A percentile compares a stretch with the other conserved stretches of the same genome.
Conservation (phyloP, 2,888 invertebrate genomes). For the Calameuta filiformis region DNA sequence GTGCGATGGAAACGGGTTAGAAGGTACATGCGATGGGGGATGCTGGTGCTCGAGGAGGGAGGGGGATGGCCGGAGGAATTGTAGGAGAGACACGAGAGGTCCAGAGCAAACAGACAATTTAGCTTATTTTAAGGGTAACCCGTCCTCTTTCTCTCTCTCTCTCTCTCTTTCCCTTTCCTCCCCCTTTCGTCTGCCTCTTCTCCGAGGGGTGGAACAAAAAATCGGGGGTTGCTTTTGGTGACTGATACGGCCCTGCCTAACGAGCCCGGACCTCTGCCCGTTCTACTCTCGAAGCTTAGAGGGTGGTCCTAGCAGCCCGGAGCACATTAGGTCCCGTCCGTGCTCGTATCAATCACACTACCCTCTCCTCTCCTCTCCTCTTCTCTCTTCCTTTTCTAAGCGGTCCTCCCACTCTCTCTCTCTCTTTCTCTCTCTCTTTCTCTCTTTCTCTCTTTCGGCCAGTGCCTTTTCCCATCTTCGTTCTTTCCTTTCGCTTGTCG, state of each 20-base stretch:
- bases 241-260: constrained; percentile 60
- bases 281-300: constrained; percentile 50
- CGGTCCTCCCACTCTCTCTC: constrained; percentile 8
- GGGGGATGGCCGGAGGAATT: constrained; percentile 18
- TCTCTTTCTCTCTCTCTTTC: constrained; percentile 25
- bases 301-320: constrained; percentile 29
- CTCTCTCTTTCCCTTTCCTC: not conserved
- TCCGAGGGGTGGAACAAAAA: constrained; percentile 34
- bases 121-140: constrained; percentile 51
- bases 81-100: constrained; percentile 32
- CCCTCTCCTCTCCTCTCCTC: constrained; percentile 19
- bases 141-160: constrained; percentile 17
- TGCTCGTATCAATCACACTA: constrained; percentile 60
- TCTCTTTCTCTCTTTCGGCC: constrained; percentile 22
- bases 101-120: constrained; percentile 60
- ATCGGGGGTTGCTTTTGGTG: constrained; percentile 51
- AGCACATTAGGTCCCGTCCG: constrained; percentile 60
- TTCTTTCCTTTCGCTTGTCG: not conserved
- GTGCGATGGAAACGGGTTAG: not conserved
- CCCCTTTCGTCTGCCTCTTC: constrained; percentile 14
- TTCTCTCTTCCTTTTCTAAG: constrained; percentile 23
- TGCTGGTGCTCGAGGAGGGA: constrained; percentile 14
- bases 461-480: constrained; percentile 12
- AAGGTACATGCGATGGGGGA: not conserved
- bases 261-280: constrained; percentile 52